Conservation (phyloP, 2,888 invertebrate genomes). For the Dasysyrphus albostriatus region DNA sequence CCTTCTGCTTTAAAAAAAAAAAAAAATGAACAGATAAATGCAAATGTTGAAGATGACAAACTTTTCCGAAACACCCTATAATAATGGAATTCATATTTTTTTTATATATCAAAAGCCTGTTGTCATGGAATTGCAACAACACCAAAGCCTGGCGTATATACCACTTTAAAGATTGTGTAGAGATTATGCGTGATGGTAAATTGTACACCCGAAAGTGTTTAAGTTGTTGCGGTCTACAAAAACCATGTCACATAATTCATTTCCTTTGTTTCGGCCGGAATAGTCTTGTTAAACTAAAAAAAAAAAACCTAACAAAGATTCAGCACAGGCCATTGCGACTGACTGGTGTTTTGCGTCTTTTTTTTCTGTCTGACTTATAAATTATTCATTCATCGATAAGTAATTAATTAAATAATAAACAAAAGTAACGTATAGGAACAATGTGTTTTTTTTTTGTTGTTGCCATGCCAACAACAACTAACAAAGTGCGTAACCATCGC, state of each 20-base stretch:
- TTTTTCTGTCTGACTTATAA: constrained; percentile 28
- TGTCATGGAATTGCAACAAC: not conserved
- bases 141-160: not conserved
- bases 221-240: not conserved
- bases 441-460: not conserved
- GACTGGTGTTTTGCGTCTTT: not conserved
- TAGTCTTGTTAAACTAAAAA: constrained; percentile 36
- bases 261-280: constrained; percentile 58
- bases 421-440: constrained; percentile 17
- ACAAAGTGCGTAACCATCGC: constrained; percentile 29
- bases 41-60: no score
- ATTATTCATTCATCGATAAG: constrained; percentile 70
- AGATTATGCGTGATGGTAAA: not conserved
- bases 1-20: no score
- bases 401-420: constrained; percentile 57
- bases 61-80: no score
- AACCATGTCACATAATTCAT: constrained; percentile 74
- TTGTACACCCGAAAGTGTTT: not conserved
- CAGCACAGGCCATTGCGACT: not conserved
- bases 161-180: not conserved
- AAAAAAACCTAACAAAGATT: constrained; percentile 23
- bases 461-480: constrained; percentile 1
- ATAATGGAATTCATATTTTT: no score
- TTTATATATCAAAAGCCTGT: no score
- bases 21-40: no score